Evolutionary conservation across 92 coral and sea anemone species (phyloP), one percentile per base, ranked within the genome.

Genomic region (Siderastrea radians): DNA sequence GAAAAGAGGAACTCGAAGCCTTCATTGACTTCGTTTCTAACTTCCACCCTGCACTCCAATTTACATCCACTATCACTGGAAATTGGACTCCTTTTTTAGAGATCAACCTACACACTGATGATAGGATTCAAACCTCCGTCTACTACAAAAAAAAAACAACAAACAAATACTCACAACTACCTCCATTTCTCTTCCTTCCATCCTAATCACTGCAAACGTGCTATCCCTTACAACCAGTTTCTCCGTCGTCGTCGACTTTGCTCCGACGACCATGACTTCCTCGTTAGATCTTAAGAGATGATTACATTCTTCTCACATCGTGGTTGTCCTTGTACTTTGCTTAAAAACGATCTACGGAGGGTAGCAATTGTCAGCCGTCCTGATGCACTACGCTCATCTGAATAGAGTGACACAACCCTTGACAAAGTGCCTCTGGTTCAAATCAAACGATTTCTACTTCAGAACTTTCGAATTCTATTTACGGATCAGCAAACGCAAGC

Each of bases 161-260:
- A n/a, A n/a, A 80, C 86, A 0, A 70, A 70, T 6, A 69, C 64
- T 54, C 86, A 67, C 75, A 68, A 49, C 75, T 66, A 81, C 49
- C 77, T 81, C 4, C 68, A 67, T 11, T 81, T 48, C 65, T 53
- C 78, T 52, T 82, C 86, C 17, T 82, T 53, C 3, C 86, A 82
- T 49, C 86, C 86, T 82, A 45, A 50, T 3, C 68, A 70, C 45
- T 57, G 50, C 66, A 19, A 71, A 14, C 10, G 15, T 43, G 70
- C 78, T 66, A 83, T 72, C 60, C 64, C 66, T 14, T 72, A 72
- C 61, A 72, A 60, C 47, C 61, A 49, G 38, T 50, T 72, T 5
- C 77, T 51, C 60, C 58, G 77, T 19, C 77, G n/a, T 15, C 77
- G 60, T 15, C 60, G 60, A 1, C 55, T 50, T 17, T 72, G 59